A percentile compares a stretch with the other conserved stretches of the same genome.
Evolutionary conservation across 2,113 vertebrate species (phyloP).

Genomic region (Paracanthobrama guichenoti): DNA sequence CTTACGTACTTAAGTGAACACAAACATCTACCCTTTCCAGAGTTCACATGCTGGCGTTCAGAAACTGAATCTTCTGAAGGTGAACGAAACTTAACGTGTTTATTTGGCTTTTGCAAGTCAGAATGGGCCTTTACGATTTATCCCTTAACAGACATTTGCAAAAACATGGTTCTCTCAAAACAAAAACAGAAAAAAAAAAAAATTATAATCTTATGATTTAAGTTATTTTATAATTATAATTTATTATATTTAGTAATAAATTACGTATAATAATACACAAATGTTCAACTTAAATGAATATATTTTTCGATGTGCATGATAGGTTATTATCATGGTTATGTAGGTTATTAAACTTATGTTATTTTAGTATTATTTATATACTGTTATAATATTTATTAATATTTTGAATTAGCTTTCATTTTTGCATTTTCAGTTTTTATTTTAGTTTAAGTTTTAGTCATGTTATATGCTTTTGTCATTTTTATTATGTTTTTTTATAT

Average conservation of each 20-base stretch:
- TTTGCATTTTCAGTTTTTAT: too few relatives aligned
- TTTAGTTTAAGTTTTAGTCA: too few relatives aligned
- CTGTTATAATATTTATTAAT: too few relatives aligned
- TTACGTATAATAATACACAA: not conserved
- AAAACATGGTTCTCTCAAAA: not conserved
- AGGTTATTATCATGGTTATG: too few relatives aligned
- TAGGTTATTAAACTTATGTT: too few relatives aligned
- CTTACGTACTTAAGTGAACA: slow-evolving; percentile 10
- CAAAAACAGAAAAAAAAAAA: not conserved
- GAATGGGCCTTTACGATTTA: not conserved
- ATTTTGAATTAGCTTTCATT: too few relatives aligned
- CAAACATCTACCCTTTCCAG: not conserved
- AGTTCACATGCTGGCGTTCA: not conserved
- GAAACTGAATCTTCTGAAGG: not conserved
- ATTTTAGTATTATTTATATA: too few relatives aligned
- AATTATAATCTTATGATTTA: not conserved
- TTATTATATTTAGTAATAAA: not conserved
- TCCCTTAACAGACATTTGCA: not conserved
- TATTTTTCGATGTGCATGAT: too few relatives aligned
- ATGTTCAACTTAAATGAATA: too few relatives aligned
- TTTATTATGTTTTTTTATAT: too few relatives aligned
- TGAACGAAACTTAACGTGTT: not conserved
- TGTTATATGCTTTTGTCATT: too few relatives aligned
- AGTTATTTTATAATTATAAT: not conserved
- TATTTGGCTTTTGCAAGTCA: not conserved